These are phyloP conservation scores for Varanus komodoensis DNA, from an alignment of 2,113 vertebrate species.

Conservation along the genomic window DNA sequence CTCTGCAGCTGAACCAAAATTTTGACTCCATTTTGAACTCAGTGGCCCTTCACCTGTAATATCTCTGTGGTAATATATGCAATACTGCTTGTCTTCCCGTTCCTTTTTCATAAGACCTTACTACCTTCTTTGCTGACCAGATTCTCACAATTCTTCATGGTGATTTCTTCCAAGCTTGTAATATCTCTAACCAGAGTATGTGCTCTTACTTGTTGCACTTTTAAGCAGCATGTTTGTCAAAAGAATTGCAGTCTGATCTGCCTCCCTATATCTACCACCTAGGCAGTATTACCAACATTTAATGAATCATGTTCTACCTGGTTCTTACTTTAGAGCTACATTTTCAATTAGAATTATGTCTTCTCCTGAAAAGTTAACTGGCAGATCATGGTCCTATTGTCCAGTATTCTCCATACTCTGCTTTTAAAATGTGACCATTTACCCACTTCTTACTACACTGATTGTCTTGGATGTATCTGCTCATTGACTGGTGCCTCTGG, in stretches of 20 bases:
- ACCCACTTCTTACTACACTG: not conserved
- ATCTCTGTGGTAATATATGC: not conserved
- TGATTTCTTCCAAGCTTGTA: not conserved
- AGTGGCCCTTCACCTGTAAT: not conserved
- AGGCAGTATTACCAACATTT: not conserved
- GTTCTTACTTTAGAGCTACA: not conserved
- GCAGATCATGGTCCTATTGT: not conserved
- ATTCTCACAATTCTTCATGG: not conserved
- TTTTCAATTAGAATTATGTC: not conserved
- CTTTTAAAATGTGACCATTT: not conserved
- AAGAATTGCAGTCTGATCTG: not conserved
- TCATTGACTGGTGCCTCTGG: not conserved
- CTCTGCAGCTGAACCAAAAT: not conserved
- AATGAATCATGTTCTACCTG: too few relatives aligned
- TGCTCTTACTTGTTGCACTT: not conserved
- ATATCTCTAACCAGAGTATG: not conserved
- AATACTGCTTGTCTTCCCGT: not conserved
- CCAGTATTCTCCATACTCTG: not conserved
- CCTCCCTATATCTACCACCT: too few relatives aligned
- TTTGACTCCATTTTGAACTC: not conserved
- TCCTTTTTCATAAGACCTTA: not conserved
- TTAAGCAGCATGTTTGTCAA: not conserved
- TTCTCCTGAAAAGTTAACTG: not conserved
- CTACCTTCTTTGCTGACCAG: not conserved
- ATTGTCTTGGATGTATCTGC: not conserved